phyloP scores from a whole-genome alignment of 2,888 invertebrate genomes.

The Heliconius sara region DNA sequence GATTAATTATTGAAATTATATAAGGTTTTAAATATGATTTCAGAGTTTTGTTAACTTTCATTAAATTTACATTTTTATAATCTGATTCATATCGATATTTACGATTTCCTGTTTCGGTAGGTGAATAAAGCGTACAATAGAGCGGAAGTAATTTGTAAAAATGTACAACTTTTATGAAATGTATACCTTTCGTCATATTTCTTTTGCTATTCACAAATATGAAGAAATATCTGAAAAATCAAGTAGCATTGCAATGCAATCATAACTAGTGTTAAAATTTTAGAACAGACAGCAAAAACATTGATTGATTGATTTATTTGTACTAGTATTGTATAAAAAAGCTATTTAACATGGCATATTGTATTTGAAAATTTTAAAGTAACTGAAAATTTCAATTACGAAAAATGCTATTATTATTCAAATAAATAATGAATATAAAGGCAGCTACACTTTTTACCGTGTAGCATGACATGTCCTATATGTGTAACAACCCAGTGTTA shows the following conservation, averaged over 20 bases:
- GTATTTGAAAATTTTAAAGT: neutral
- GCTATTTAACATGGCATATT: neutral
- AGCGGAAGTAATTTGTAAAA: conserved; percentile 5
- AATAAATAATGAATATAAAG: too few species aligned
- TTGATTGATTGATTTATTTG: neutral
- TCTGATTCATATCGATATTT: neutral
- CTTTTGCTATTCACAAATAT: conserved; percentile 7
- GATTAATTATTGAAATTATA: conserved; percentile 18
- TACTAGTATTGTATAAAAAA: conserved; percentile 1
- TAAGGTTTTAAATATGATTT: neutral
- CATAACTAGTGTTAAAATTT: neutral
- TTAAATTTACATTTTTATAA: neutral
- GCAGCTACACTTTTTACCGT: too few species aligned
- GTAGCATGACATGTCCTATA: too few species aligned
- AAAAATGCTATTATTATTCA: neutral
- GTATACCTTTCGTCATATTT: conserved; percentile 6
- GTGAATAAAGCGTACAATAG: conserved; percentile 13
- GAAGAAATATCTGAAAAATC: neutral
- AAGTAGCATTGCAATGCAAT: neutral
- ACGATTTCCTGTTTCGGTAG: conserved; percentile 7
- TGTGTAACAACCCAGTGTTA: too few species aligned
- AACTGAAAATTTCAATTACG: neutral
- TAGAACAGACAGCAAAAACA: conserved; percentile 1
- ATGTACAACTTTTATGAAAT: conserved; percentile 9
- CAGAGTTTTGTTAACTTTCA: neutral